Base-by-base conservation (phyloP, 2,888 invertebrate species). In the Drosophila leonis region DNA sequence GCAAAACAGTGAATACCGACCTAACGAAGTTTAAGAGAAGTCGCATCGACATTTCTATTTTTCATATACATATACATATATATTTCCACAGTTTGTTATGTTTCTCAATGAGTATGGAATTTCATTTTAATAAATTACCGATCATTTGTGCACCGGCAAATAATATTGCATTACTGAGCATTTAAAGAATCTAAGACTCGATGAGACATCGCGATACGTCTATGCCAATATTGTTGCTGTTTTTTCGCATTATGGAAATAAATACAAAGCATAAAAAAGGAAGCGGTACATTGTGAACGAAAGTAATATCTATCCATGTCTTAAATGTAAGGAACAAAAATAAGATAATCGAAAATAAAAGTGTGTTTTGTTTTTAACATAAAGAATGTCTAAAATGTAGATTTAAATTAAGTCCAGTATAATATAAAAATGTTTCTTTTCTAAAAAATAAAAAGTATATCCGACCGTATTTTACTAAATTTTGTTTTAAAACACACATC, bases 81-180 rank as follows among this genome's bases (percentile, higher is more conserved):
- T 1, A 18, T 18, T 31, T 31, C 1, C 31, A 20, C 42, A 31
- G 37, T 42, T 62, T 18, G 12, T 24, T 41, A 33, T 4, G 9
- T n/a, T 9, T 33, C 9, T 51, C 41, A 42, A 31, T 63, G 20
- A 20, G 20, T 9, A 35, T 35, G 46, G 29, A 42, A 29, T 60
- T 27, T 61, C 39, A 41, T 27, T 35, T 60, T 56, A 35, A 63
- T 49, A 59, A 65, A 69, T 29, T 44, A 33, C 57, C 61, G 70
- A 80, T 78, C 78, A 46, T 39, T 65, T 61, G 51, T 71, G 71
- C 46, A 46, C 29, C 39, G 49, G 37, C 49, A 64, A 64, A 68
- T 49, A 55, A 65, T 69, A 75, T 62, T 37, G 51, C n/a, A 69
- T 59, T 39, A 48, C 33, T 64, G 15, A 44, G 52, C 41, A 51